These are phyloP conservation scores for Zaprionus taronus DNA, from an alignment of 1,140 invertebrate species.

Conservation along the genomic window DNA sequence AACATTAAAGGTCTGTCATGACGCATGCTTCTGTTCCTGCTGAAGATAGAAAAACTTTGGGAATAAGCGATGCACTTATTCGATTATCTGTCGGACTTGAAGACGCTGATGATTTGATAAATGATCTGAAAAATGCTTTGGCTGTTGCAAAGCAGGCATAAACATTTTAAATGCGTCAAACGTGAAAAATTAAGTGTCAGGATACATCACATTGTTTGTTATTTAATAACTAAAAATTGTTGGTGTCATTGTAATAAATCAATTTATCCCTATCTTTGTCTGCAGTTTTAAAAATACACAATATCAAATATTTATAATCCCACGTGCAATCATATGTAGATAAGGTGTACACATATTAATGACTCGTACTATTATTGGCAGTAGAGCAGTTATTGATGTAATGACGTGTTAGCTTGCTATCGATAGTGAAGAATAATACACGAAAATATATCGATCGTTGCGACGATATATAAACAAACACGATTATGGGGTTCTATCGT, in stretches of 20 bases:
- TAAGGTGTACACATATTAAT: not conserved
- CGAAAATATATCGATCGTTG: not conserved
- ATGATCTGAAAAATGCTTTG: constrained; percentile 94
- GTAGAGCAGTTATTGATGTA: not conserved
- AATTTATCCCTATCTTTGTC: not conserved
- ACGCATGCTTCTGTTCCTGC: constrained; percentile 92
- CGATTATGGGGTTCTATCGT: not conserved
- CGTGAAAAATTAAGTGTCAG: not conserved
- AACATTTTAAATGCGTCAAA: constrained; percentile 2
- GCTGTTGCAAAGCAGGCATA: constrained; percentile 54
- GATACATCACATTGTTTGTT: not conserved
- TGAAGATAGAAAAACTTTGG: constrained; percentile 89
- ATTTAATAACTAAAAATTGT: not conserved
- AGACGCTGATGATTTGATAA: constrained; percentile 93
- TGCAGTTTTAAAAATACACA: not conserved
- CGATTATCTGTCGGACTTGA: constrained; percentile 97
- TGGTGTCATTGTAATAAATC: not conserved
- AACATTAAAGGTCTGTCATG: constrained; percentile 87
- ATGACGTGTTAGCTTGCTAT: not conserved
- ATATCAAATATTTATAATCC: not conserved
- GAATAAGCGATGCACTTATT: constrained; percentile 94
- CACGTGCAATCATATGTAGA: not conserved
- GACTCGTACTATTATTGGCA: not conserved
- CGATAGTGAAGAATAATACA: not conserved
- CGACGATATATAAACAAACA: not conserved